Evolutionary conservation across 1,140 invertebrate genomes (phyloP), one percentile per base, ranked within the genome.

Genomic region (Sarcophaga bullata): DNA sequence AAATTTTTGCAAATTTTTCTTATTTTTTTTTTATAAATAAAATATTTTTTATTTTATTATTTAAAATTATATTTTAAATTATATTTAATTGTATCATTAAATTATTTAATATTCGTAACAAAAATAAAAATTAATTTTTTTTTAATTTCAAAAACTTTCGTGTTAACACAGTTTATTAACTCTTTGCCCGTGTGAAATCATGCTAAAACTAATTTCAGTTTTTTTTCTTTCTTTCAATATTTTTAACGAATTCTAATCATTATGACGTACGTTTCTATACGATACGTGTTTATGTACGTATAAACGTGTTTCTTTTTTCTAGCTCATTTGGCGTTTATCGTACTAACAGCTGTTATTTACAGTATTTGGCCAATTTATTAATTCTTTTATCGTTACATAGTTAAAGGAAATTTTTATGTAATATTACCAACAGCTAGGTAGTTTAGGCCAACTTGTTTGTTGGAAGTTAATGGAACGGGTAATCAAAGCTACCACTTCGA

Each of bases 11-110:
- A 37, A 37, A 37, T 37, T 37, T 2, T 37, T 37, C 25, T 37
- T 4, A 1, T 37, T 37, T 37, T 37, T 37, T 37, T 37, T n/a
- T n/a, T n/a, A n/a, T 37, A 37, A 37, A 37, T 37, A 37, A 37
- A 37, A 37, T 75, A 48, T 37, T 48, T 75, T 73, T 75, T 46
- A 75, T 75, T n/a, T 58, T 58, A 58, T 58, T 58, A 15, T 58
- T 58, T 7, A n/a, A n/a, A 13, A 15, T 58, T 58, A n/a, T 58
- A 15, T 58, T 58, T n/a, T n/a, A 58, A 58, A 58, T 13, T 58
- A 11, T 37, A 37, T 37, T 37, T 37, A 58, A 11, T 13, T 58
- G 52, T 10, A 58, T 58, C 52, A 15, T 58, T 15, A 15, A 58
- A 58, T 7, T 58, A 3, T 58, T 58, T 15, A 11, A 15, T 58